phyloP scores from a whole-genome alignment of 2,113 vertebrate genomes.

The Tyto alba region DNA sequence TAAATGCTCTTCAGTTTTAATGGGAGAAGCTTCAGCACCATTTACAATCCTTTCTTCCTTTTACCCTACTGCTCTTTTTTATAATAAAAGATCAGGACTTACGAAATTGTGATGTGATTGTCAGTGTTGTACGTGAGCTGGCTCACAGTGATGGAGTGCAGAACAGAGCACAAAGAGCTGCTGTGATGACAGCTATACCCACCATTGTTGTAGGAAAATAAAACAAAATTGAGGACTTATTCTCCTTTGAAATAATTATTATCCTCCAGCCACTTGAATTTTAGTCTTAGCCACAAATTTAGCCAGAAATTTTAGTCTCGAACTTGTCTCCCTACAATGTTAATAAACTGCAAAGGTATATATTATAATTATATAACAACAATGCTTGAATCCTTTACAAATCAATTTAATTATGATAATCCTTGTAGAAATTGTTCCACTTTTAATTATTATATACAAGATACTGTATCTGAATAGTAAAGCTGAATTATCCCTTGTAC shows the following conservation, averaged over 20 bases:
- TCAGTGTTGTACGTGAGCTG: background rate
- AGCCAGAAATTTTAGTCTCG: slow-evolving; percentile 15
- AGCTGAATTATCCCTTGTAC: background rate
- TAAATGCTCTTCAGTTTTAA: background rate
- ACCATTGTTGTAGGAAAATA: background rate
- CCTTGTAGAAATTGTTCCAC: background rate
- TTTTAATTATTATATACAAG: background rate
- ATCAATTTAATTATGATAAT: background rate
- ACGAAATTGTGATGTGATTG: background rate
- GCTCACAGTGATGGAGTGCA: background rate
- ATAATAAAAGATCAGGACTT: background rate
- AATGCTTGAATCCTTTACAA: background rate
- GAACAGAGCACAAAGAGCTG: background rate
- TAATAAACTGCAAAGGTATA: background rate
- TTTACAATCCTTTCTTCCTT: background rate
- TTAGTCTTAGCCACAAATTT: too few species aligned
- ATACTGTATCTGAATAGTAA: background rate
- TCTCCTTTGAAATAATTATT: background rate
- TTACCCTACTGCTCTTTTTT: background rate
- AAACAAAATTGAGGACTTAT: background rate
- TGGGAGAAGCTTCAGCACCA: background rate
- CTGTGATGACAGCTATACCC: background rate
- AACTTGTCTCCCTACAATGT: background rate
- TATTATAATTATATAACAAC: background rate
- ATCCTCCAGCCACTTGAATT: background rate